Evolutionary conservation across 1,140 invertebrate species (phyloP).

Genomic region (Micrasema longulum): DNA sequence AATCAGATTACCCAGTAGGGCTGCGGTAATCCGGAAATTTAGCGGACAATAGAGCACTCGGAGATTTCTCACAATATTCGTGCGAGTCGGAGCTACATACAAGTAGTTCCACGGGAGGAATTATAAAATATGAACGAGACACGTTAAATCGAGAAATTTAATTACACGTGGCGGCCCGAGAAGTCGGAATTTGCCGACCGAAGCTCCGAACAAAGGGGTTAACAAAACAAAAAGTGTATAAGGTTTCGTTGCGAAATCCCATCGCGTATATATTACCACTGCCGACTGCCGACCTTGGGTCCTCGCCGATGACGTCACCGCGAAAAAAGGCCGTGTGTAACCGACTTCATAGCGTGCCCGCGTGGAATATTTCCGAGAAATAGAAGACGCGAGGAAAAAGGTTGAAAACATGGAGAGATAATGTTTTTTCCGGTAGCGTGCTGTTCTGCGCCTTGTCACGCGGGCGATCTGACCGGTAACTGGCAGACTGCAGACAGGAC

Average conservation of each 20-base stretch:
- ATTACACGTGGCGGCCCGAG: too few relatives aligned
- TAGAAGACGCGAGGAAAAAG: neutral
- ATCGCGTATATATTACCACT: constrained; percentile 27
- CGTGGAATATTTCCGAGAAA: constrained; percentile 6
- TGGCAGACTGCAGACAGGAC: constrained; percentile 14
- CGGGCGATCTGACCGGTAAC: too few relatives aligned
- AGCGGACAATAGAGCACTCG: too few relatives aligned
- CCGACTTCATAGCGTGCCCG: constrained; percentile 15
- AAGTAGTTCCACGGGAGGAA: too few relatives aligned
- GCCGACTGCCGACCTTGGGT: constrained; percentile 28
- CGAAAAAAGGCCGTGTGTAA: constrained; percentile 31
- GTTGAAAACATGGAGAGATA: neutral
- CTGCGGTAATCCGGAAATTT: too few relatives aligned
- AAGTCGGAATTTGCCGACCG: constrained; percentile 6
- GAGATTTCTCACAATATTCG: too few relatives aligned
- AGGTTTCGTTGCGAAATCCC: constrained; percentile 33
- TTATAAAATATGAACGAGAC: too few relatives aligned
- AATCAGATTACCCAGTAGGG: too few relatives aligned
- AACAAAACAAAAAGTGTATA: constrained; percentile 36
- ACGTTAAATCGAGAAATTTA: too few relatives aligned
- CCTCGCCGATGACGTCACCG: constrained; percentile 37
- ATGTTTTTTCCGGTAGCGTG: too few relatives aligned
- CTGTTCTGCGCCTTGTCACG: too few relatives aligned
- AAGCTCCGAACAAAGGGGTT: constrained; percentile 23
- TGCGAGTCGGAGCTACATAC: too few relatives aligned